Evolutionary conservation across 2,888 invertebrate species (phyloP).

Genomic region (Cataglyphis rosenhaueri): DNA sequence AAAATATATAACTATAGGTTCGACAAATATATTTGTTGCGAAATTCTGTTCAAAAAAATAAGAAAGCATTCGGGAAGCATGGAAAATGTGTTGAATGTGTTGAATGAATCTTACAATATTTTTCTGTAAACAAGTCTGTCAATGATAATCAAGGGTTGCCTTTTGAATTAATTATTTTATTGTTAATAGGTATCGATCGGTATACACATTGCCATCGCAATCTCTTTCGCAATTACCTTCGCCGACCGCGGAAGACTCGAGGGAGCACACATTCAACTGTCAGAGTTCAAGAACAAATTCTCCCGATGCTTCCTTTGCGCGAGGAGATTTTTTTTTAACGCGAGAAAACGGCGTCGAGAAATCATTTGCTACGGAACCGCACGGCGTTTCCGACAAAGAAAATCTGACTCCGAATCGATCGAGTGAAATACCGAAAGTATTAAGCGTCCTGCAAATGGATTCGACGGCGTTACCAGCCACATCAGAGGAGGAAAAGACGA

Average conservation of each 20-base stretch:
- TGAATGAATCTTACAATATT: background rate
- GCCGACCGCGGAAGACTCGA: background rate
- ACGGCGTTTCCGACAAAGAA: background rate
- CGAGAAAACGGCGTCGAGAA: background rate
- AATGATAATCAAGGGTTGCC: background rate
- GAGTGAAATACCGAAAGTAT: background rate
- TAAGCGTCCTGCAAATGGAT: background rate
- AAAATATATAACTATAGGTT: background rate
- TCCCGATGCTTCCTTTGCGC: background rate
- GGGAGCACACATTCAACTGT: background rate
- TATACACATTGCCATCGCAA: slow-evolving; percentile 15
- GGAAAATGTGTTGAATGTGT: background rate
- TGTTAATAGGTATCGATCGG: slow-evolving; percentile 17
- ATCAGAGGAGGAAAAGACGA: background rate
- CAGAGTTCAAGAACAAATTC: background rate
- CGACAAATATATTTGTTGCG: background rate
- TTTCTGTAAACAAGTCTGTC: background rate
- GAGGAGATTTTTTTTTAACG: slow-evolving; percentile 5
- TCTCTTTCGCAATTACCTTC: background rate
- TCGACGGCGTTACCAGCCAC: background rate
- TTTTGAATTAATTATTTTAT: background rate
- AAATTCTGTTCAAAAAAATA: background rate
- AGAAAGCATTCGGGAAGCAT: background rate
- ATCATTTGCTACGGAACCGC: background rate
- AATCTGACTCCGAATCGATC: background rate